Percentiles rank a stretch among this genome's conserved stretches.
Conservation (phyloP, 1,140 invertebrate species). For the Drosophila malerkotliana region DNA sequence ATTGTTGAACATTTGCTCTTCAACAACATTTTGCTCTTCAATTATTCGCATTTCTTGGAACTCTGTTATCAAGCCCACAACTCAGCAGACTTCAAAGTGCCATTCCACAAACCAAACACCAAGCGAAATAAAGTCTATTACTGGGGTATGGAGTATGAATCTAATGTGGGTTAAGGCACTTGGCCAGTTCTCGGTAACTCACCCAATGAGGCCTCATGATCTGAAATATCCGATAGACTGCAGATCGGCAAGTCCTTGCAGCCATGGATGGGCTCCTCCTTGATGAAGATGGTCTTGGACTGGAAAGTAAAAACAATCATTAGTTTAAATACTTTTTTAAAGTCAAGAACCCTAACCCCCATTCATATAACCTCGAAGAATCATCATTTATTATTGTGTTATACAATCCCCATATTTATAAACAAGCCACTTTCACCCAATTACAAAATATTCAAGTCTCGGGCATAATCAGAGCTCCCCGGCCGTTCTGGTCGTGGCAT, state of each 20-base stretch:
- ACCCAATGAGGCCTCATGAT: slow-evolving; percentile 81
- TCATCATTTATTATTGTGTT: slow-evolving; percentile 25
- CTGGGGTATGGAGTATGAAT: slow-evolving; percentile 12
- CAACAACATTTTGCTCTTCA: slow-evolving; percentile 74
- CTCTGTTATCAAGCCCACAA: slow-evolving; percentile 54
- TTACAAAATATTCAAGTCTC: slow-evolving; percentile 37
- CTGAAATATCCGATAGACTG: slow-evolving; percentile 82
- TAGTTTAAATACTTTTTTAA: not conserved
- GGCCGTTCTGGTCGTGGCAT: slow-evolving; percentile 21
- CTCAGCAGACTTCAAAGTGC: slow-evolving; percentile 30
- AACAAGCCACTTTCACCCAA: slow-evolving; percentile 69
- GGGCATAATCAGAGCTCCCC: slow-evolving; percentile 36
- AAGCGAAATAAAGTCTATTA: slow-evolving; percentile 22
- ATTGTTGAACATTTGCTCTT: slow-evolving; percentile 45
- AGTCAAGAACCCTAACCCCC: not conserved
- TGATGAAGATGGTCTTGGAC: slow-evolving; percentile 77
- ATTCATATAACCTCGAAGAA: slow-evolving; percentile 2
- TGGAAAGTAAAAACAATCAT: slow-evolving; percentile 7
- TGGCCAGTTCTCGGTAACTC: slow-evolving; percentile 40
- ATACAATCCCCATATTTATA: slow-evolving; percentile 45
- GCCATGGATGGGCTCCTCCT: slow-evolving; percentile 75
- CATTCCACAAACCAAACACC: slow-evolving; percentile 32
- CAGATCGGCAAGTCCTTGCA: slow-evolving; percentile 72
- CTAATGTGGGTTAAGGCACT: slow-evolving; percentile 27
- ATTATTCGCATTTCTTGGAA: slow-evolving; percentile 74